Evolutionary conservation across 2,888 invertebrate genomes (phyloP), one percentile per base, ranked within the genome.

Genomic region (Leptinotarsa juncta): DNA sequence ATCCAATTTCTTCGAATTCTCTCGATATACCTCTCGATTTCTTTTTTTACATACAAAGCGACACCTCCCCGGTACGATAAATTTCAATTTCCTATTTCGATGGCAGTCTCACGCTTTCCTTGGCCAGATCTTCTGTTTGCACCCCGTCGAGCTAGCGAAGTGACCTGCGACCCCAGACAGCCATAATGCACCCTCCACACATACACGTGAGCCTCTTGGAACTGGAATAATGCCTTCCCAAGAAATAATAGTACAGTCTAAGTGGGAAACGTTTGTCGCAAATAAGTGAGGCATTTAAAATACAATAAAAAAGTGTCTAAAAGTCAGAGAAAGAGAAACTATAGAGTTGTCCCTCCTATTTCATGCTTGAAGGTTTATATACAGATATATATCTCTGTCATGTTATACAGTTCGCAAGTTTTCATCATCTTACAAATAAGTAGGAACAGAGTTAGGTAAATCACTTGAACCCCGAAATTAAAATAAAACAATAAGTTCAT

Each of bases 81-180:
- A 62, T 62, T 62, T 62, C 62, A 62, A 62, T 62, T 62, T 62
- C 18, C 62, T 18, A 42, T 62, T 62, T 62, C 62, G 62, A 32
- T 32, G 32, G 32, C 62, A 62, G 42, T 62, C 62, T 62, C 62
- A 62, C 62, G 62, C n/a, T 62, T 62, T 62, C 62, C 32, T 62
- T 42, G 62, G 42, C 42, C 62, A 32, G 42, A 32, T 32, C 62
- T 71, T 71, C 76, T 77, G 77, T 78, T 80, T 76, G 79, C 79
- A 73, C 75, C 80, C 80, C 76, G 77, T 71, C 69, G 77, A 73
- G 62, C n/a, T 18, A 42, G 16, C 62, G 65, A 70, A 73, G 71
- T 73, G 78, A 81, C 78, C 81, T 77, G 50, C 78, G 80, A 80
- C 80, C 79, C 50, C 68, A 26, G 23, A 49, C 65, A 51, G 68